Base-by-base conservation (phyloP, 2,113 vertebrate species). In the Paramisgurnus dabryanus region DNA sequence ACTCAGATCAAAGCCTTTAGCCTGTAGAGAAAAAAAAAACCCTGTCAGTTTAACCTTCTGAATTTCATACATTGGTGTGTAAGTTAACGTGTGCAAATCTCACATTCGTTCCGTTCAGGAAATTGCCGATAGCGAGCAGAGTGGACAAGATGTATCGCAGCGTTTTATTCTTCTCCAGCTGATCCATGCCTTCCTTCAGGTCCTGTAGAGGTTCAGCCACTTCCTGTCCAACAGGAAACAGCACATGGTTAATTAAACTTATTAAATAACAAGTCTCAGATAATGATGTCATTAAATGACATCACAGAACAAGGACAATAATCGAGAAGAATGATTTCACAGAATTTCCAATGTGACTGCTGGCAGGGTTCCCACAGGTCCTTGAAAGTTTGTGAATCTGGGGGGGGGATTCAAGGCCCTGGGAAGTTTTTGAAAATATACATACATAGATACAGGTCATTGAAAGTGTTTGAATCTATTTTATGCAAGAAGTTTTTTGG, bases 121-220 rank as follows among this genome's bases (percentile, higher is more conserved):
- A 98, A 91, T 99, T 99, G 77, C 97, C 97, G 57, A 98, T 96
- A 13, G 95, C 91, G 75, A 99, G 94, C 5, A 99, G 92, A 6
- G 96, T 97, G 73, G 97, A 95, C 68, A 99, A 93, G 86, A 98
- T 96, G 87, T 93, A 94, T 70, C 95, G 94, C 43, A 99, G 92
- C 4, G 97, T 98, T 91, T 96, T 96, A 89, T 99, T 99, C 85
- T 96, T 97, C 90, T 98, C 97, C 91, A 99, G 87, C 90, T 98
- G 97, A 85, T 98, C 96, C 97, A 99, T 99, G 79, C 96, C 96
- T 88, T 99, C 97, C 90, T 99, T 99, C 88, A 99, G 90, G 88
- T 99, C 97, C 91, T 97, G 93, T 83, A 99, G 91, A 0, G 97
- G 97, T 89, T 98, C 97, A 43, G 96, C 97, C 77, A 98, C 96